Evolutionary conservation across 1,140 invertebrate species (phyloP).

Genomic region (Eufriesea mexicana): DNA sequence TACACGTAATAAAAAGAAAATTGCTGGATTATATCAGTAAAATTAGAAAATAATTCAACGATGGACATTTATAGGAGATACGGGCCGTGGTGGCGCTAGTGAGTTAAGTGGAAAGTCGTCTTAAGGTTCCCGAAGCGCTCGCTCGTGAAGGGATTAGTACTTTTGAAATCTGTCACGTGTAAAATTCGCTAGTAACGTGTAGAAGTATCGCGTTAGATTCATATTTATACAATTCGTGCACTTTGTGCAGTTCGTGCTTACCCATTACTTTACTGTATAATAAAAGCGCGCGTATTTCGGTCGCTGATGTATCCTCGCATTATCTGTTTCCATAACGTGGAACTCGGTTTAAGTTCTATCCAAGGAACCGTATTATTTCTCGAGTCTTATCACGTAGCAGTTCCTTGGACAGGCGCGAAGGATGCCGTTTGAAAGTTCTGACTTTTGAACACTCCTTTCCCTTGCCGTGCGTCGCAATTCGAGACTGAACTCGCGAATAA

Average conservation of each 20-base stretch:
- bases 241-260: no score
- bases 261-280: background rate
- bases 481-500: background rate
- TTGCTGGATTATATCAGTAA: no score
- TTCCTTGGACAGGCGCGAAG: background rate
- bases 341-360: background rate
- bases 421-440: background rate
- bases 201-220: background rate
- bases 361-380: background rate
- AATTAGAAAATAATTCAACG: no score
- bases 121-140: no score
- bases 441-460: background rate
- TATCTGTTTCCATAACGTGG: background rate
- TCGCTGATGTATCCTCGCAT: background rate
- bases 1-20: no score
- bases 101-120: no score
- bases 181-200: no score
- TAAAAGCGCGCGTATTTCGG: slow-evolving; percentile 6
- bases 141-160: no score
- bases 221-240: no score
- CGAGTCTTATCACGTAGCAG: background rate
- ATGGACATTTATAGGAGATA: no score
- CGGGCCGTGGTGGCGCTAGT: no score
- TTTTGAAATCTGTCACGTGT: no score
- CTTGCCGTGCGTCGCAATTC: background rate